These are phyloP conservation scores for Calidris pygmaea DNA, from an alignment of 2,113 vertebrate species.

Conservation along the genomic window DNA sequence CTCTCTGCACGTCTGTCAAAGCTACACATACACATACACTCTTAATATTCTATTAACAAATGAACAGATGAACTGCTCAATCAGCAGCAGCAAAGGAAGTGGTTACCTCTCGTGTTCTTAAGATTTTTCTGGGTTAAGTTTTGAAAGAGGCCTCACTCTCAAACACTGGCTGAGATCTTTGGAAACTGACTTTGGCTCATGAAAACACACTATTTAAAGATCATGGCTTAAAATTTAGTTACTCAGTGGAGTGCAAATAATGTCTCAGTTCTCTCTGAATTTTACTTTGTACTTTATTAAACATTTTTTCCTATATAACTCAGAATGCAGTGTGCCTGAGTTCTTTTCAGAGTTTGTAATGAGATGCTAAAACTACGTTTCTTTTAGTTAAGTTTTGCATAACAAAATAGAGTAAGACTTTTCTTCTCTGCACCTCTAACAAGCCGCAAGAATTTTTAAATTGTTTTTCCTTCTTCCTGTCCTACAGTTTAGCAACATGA, in stretches of 20 bases:
- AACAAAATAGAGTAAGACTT: neutral
- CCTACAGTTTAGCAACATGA: neutral
- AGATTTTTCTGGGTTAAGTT: neutral
- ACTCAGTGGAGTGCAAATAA: neutral
- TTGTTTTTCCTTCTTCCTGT: neutral
- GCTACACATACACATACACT: neutral
- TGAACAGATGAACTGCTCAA: neutral
- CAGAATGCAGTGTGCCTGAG: neutral
- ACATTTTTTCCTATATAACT: neutral
- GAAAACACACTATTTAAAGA: neutral
- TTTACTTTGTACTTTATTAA: neutral
- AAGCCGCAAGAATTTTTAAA: neutral
- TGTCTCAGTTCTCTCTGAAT: neutral
- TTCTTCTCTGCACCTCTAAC: neutral
- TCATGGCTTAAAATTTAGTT: neutral
- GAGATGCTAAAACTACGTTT: neutral
- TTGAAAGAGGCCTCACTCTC: neutral
- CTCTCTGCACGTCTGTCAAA: neutral
- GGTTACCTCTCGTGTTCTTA: neutral
- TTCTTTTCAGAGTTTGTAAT: neutral
- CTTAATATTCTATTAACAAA: neutral
- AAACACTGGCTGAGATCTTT: neutral
- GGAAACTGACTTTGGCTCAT: neutral
- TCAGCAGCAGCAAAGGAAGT: neutral
- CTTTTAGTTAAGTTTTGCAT: neutral